A percentile compares a stretch with the other conserved stretches of the same genome.
These are phyloP conservation scores for Drosophila trapezifrons DNA, from an alignment of 1,140 invertebrate genomes.

Conservation along the genomic window DNA sequence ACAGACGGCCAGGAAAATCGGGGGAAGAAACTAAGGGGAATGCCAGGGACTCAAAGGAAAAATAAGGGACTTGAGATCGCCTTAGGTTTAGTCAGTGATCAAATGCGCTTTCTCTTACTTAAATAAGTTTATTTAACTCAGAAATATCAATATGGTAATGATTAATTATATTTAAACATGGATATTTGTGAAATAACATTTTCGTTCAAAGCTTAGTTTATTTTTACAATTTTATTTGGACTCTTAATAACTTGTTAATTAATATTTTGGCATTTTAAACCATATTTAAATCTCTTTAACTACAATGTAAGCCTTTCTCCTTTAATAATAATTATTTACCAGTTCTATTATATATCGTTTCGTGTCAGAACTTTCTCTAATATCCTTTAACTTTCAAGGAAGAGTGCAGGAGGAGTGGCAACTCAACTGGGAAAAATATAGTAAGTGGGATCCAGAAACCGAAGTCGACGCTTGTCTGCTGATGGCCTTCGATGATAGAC, in stretches of 20 bases:
- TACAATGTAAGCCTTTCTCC: neutral
- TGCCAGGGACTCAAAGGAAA: conserved; percentile 2
- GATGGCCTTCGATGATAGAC: conserved; percentile 78
- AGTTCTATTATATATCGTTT: neutral
- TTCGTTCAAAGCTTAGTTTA: too few species aligned
- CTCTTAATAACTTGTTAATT: neutral
- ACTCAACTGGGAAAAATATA: conserved; percentile 1
- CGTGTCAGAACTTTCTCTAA: neutral
- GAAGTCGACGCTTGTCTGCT: conserved; percentile 14
- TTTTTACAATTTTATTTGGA: too few species aligned
- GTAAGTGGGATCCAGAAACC: conserved; percentile 12
- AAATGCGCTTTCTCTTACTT: neutral
- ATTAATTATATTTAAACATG: neutral
- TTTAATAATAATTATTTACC: neutral
- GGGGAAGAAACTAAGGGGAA: conserved; percentile 1
- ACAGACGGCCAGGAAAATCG: conserved; percentile 26
- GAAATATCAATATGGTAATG: neutral
- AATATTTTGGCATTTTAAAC: too few species aligned
- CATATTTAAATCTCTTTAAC: neutral
- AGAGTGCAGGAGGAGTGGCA: neutral
- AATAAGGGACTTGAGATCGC: neutral
- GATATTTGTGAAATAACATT: too few species aligned
- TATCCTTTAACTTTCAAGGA: neutral
- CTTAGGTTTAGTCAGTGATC: too few species aligned
- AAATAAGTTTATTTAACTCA: neutral